Percentiles rank a stretch among this genome's conserved stretches.
phyloP scores from a whole-genome alignment of 2,113 vertebrate genomes.

The Eretmochelys imbricata region DNA sequence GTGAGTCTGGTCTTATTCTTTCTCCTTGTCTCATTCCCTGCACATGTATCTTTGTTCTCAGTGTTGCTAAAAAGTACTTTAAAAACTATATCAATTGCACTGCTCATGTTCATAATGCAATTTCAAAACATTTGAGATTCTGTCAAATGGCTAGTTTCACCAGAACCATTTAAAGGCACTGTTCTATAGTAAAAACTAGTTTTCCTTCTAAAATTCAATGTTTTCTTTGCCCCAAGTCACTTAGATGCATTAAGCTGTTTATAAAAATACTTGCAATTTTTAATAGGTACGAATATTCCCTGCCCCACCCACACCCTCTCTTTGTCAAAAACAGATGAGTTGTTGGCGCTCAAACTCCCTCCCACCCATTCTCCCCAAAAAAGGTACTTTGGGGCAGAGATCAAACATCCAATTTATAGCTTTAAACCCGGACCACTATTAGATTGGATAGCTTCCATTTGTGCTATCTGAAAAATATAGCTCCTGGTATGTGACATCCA shows the following conservation, averaged over 20 bases:
- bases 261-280: neutral
- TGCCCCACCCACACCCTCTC: no score
- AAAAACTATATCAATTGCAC: no score
- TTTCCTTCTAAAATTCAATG: neutral
- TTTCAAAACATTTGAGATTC: neutral
- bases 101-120: no score
- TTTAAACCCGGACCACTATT: neutral
- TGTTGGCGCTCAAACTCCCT: no score
- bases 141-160: neutral
- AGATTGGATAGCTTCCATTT: neutral
- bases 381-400: no score
- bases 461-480: neutral
- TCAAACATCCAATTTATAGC: slow-evolving; percentile 40
- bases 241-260: neutral
- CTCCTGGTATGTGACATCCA: neutral
- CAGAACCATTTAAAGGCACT: neutral
- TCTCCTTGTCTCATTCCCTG: neutral
- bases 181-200: neutral
- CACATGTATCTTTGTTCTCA: no score
- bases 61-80: no score
- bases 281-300: neutral
- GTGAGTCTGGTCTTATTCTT: no score
- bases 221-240: neutral
- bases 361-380: no score
- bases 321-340: no score